phyloP scores from a whole-genome alignment of 2,113 vertebrate genomes.

The Pogona vitticeps region DNA sequence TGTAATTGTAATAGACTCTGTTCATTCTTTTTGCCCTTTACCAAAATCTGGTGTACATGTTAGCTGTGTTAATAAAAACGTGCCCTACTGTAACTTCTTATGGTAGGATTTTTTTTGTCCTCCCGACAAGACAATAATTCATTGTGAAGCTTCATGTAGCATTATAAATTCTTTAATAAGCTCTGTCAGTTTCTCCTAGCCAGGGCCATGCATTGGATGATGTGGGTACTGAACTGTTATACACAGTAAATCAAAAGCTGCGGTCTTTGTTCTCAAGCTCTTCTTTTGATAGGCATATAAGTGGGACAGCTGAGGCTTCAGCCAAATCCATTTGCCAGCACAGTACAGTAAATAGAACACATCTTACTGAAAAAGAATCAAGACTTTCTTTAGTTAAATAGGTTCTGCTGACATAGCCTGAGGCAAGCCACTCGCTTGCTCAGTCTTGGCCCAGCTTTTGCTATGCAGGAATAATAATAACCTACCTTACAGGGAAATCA shows the following conservation, averaged over 20 bases:
- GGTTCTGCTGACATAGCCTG: neutral
- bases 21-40: neutral
- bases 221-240: conserved; percentile 70
- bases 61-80: neutral
- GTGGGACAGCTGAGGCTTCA: conserved; percentile 36
- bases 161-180: conserved; percentile 61
- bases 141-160: conserved; percentile 52
- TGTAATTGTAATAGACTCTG: neutral
- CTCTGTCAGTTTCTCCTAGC: conserved; percentile 61
- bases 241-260: conserved; percentile 67
- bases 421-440: neutral
- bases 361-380: neutral
- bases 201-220: conserved; percentile 33
- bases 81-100: neutral
- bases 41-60: too few species aligned
- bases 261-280: conserved; percentile 14
- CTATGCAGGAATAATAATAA: neutral
- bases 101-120: neutral
- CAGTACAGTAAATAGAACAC: neutral
- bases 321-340: neutral
- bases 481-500: neutral
- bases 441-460: neutral
- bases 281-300: neutral
- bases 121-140: conserved; percentile 53
- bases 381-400: neutral